Percentiles rank a stretch among this genome's conserved stretches.
phyloP scores from a whole-genome alignment of 2,797 vertebrate species.

The Betta splendens region DNA sequence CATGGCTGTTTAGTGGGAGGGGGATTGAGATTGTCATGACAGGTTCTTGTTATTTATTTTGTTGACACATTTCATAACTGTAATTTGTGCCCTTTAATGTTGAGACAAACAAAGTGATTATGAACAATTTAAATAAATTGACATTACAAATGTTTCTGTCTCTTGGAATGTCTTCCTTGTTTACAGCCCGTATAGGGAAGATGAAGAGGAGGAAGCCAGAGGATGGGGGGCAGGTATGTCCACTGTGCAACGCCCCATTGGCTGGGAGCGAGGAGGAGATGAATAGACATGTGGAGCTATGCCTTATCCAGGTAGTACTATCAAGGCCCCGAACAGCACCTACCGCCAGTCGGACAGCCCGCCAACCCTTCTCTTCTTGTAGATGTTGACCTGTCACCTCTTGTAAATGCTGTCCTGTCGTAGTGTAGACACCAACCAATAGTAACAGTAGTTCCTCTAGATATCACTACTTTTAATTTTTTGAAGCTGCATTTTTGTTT shows the following conservation, averaged over 20 bases:
- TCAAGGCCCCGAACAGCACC: slow-evolving; percentile 51
- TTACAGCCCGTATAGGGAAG: slow-evolving; percentile 98
- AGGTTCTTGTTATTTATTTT: slow-evolving; percentile 15
- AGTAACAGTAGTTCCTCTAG: slow-evolving; percentile 13
- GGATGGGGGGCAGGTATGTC: slow-evolving; percentile 99
- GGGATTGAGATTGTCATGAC: slow-evolving; percentile 15
- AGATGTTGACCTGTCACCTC: slow-evolving; percentile 60
- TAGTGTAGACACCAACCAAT: slow-evolving; percentile 19
- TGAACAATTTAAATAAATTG: neutral
- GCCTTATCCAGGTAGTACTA: slow-evolving; percentile 98
- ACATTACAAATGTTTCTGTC: slow-evolving; percentile 22
- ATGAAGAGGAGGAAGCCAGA: slow-evolving; percentile 99
- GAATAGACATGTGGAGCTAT: slow-evolving; percentile 99
- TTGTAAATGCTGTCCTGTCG: slow-evolving; percentile 35
- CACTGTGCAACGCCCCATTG: slow-evolving; percentile 96
- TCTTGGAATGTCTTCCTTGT: neutral
- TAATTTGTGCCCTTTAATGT: too few species aligned
- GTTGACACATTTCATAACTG: neutral
- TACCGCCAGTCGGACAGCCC: slow-evolving; percentile 58
- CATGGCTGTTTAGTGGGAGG: slow-evolving; percentile 4
- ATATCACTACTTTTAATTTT: slow-evolving; percentile 16
- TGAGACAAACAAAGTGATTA: neutral
- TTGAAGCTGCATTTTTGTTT: too few species aligned
- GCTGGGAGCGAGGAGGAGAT: slow-evolving; percentile 99
- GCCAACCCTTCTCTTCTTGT: slow-evolving; percentile 71